phyloP scores from a whole-genome alignment of 2,113 vertebrate species.

The Campylomormyrus numenius region DNA sequence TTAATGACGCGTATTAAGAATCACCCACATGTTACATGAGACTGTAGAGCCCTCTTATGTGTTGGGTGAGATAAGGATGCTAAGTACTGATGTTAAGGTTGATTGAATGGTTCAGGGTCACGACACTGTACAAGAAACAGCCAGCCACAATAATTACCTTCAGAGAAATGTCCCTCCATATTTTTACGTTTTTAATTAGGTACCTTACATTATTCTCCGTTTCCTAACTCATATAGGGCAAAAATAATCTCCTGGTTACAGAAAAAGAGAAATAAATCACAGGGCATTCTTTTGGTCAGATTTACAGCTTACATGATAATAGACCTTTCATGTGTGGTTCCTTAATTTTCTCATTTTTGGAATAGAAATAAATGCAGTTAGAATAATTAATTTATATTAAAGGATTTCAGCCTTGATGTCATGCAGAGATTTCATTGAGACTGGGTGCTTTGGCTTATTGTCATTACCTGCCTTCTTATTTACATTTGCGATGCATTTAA shows the following conservation, averaged over 20 bases:
- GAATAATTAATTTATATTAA: not conserved
- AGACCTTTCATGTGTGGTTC: not conserved
- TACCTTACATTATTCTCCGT: not conserved
- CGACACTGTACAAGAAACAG: not conserved
- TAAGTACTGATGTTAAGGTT: not conserved
- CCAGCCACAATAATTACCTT: not conserved
- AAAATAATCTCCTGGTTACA: not conserved
- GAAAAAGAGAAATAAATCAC: not conserved
- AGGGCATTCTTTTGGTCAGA: not conserved
- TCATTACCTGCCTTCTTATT: conserved; percentile 11
- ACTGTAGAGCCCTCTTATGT: not conserved
- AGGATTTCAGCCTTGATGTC: not conserved
- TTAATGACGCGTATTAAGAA: not conserved
- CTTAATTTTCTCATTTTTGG: not conserved
- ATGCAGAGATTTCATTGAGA: not conserved
- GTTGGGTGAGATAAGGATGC: not conserved
- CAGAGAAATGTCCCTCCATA: not conserved
- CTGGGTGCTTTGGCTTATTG: not conserved
- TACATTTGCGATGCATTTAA: not conserved
- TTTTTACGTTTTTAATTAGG: not conserved
- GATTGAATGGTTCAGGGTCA: not conserved
- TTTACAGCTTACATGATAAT: not conserved
- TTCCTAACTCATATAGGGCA: not conserved
- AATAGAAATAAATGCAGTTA: not conserved
- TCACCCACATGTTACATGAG: not conserved